Evolutionary conservation across 30 jellyfish, hydroid and myxozoan genomes (phyloP).

Genomic region (Pseudorhiza aurosa): DNA sequence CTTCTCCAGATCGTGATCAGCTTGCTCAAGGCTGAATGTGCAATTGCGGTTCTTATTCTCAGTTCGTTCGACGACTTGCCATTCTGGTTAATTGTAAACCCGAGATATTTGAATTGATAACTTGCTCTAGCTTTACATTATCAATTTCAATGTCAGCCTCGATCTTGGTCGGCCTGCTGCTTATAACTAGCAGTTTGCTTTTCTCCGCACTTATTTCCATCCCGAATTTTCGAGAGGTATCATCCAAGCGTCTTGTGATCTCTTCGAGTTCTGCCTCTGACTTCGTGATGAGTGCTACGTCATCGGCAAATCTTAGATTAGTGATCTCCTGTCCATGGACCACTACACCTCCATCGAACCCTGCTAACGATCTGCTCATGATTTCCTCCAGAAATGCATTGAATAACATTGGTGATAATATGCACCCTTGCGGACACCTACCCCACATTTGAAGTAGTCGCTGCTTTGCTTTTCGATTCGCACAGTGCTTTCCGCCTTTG

Average conservation of each 20-base stretch:
- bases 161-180: background rate
- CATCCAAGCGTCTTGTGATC: background rate
- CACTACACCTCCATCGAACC: background rate
- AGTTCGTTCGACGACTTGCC: no score
- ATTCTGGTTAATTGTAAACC: no score
- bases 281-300: background rate
- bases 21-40: no score
- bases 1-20: no score
- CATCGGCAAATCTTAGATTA: conserved; percentile 46
- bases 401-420: conserved; percentile 25
- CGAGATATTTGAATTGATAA: no score
- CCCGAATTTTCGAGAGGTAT: background rate
- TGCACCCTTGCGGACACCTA: conserved; percentile 55
- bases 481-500: conserved; percentile 25
- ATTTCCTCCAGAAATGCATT: conserved; percentile 9
- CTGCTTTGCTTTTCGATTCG: background rate
- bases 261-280: background rate
- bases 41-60: no score
- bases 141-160: background rate
- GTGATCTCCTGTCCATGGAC: conserved; percentile 2
- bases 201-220: background rate
- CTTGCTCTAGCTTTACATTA: background rate
- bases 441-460: conserved; percentile 15
- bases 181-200: background rate
- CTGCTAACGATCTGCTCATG: background rate